A percentile compares a stretch with the other conserved stretches of the same genome.
Evolutionary conservation across 2,797 vertebrate genomes (phyloP).

Genomic region (Acipenser ruthenus): DNA sequence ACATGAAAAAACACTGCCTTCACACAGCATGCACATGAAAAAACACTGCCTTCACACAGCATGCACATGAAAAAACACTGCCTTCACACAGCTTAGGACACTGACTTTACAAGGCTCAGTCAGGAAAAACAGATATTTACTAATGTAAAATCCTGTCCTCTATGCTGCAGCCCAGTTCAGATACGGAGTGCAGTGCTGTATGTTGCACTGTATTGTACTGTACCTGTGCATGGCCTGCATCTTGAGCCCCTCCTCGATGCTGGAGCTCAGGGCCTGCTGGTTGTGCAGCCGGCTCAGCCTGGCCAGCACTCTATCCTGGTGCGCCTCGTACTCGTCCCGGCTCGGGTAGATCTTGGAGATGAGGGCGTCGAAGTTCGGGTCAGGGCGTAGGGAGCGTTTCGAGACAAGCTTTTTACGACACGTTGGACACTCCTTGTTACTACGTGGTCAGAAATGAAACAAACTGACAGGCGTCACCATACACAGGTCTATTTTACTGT

Average conservation of each 20-base stretch:
- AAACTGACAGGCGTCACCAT: too few species aligned
- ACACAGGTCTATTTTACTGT: too few species aligned
- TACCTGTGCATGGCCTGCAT: slow-evolving; percentile 83
- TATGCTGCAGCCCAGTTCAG: background rate
- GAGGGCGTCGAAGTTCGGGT: slow-evolving; percentile 84
- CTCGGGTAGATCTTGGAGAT: slow-evolving; percentile 89
- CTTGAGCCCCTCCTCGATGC: slow-evolving; percentile 82
- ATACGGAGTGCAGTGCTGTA: background rate
- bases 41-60: too few species aligned
- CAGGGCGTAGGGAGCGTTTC: slow-evolving; percentile 74
- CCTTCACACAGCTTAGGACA: too few species aligned
- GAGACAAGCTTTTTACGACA: slow-evolving; percentile 87
- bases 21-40: too few species aligned
- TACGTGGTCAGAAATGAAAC: slow-evolving; percentile 23
- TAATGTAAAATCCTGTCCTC: background rate
- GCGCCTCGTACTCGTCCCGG: slow-evolving; percentile 83
- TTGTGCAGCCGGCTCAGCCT: slow-evolving; percentile 81
- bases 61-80: too few species aligned
- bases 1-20: too few species aligned
- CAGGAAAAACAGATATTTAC: too few species aligned
- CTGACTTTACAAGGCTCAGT: too few species aligned
- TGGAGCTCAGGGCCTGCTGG: slow-evolving; percentile 78
- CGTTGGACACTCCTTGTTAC: slow-evolving; percentile 86
- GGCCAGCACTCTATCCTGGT: slow-evolving; percentile 77
- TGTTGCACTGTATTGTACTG: background rate